Base-by-base conservation (phyloP, 1,140 invertebrate species). In the Eriosoma lanigerum region DNA sequence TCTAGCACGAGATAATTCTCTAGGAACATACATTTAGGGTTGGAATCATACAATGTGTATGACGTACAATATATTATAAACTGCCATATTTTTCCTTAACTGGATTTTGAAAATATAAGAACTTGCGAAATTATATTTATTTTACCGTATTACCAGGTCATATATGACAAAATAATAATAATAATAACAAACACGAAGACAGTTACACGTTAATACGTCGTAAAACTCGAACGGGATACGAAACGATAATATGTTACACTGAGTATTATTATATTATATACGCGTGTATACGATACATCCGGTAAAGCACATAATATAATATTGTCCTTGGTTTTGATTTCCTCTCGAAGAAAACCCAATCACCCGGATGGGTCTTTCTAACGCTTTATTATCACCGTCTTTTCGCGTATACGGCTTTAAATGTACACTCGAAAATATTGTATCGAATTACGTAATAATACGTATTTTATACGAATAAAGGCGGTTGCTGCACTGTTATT, bases 21-120 rank as follows among this genome's bases (percentile, higher is more conserved):
- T n/a, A n/a, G n/a, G n/a, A n/a, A n/a, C n/a, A n/a, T n/a, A n/a
- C n/a, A n/a, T n/a, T n/a, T n/a, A n/a, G n/a, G n/a, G n/a, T n/a
- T n/a, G n/a, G n/a, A n/a, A n/a, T n/a, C 24, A 15, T 26, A 58
- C 56, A 58, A 21, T 24, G 56, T 58, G 56, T 21, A 32, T n/a
- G n/a, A n/a, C 13, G n/a, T 38, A n/a, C n/a, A 64, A 38, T 12
- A 19, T 4, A 38, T 38, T 44, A 44, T 64, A 44, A 64, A 64
- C 19, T 29, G 38, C 62, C 62, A 38, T 38, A n/a, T n/a, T n/a
- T 64, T 38, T 29, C 38, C 19, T 64, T 64, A 64, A 64, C 21
- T n/a, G n/a, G 62, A 64, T 64, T 64, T 64, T 1, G 29, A 64
- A 64, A 64, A 64, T 64, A 64, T 32, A 64, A 64, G 32, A 10